Conservation (phyloP, 2,888 invertebrate genomes). For the Scrobipalpa costella region DNA sequence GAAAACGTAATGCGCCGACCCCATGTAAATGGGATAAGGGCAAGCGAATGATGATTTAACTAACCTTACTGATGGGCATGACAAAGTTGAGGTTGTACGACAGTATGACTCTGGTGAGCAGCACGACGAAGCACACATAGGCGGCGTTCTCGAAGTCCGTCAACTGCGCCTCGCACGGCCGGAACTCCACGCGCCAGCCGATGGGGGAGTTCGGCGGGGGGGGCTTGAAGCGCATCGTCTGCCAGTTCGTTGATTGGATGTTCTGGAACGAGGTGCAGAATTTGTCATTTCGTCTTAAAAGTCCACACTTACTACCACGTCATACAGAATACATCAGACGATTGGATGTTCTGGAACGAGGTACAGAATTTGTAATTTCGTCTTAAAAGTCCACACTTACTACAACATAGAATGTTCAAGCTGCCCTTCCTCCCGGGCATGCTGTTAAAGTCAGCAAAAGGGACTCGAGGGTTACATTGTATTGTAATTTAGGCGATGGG, state of each 20-base stretch:
- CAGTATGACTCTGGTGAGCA: slow-evolving; percentile 97
- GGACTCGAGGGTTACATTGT: too few relatives aligned
- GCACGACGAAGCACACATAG: slow-evolving; percentile 97
- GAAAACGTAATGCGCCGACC: too few relatives aligned
- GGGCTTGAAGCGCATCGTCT: slow-evolving; percentile 99
- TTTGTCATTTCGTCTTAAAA: too few relatives aligned
- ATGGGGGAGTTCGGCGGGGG: slow-evolving; percentile 97
- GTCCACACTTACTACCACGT: too few relatives aligned
- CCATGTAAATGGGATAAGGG: too few relatives aligned
- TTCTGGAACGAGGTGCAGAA: slow-evolving; percentile 82
- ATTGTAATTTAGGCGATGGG: too few relatives aligned
- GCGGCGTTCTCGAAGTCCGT: slow-evolving; percentile 99
- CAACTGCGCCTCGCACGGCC: slow-evolving; percentile 98
- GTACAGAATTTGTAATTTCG: too few relatives aligned
- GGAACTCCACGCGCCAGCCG: slow-evolving; percentile 99
- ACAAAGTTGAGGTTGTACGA: slow-evolving; percentile 97
- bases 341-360: slow-evolving; percentile 92
- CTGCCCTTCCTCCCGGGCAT: too few relatives aligned
- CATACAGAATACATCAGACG: too few relatives aligned
- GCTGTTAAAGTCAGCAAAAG: too few relatives aligned
- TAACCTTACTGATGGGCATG: slow-evolving; percentile 97
- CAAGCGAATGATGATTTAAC: not conserved
- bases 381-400: too few relatives aligned
- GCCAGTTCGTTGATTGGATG: slow-evolving; percentile 99
- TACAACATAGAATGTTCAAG: too few relatives aligned